A percentile compares a stretch with the other conserved stretches of the same genome.
These are phyloP conservation scores for Drosophila robusta DNA, from an alignment of 2,888 invertebrate species.

Conservation along the genomic window DNA sequence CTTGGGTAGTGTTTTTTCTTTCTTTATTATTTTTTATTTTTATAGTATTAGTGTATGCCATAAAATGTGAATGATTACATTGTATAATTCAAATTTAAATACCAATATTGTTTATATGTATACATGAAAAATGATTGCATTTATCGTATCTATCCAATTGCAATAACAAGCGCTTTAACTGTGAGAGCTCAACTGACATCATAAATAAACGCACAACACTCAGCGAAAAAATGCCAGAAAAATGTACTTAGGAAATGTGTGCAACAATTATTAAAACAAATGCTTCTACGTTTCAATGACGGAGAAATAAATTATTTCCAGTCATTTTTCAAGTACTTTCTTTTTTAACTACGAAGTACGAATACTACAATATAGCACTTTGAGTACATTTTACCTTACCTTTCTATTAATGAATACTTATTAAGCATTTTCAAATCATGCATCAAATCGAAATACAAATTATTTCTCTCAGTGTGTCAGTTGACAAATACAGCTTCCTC, in stretches of 20 bases:
- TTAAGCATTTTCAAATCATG: no score
- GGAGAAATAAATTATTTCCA: no score
- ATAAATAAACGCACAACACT: conserved; percentile 27
- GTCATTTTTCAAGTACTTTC: no score
- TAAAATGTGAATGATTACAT: conserved; percentile 22
- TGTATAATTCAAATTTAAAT: conserved; percentile 15
- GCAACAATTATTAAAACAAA: no score
- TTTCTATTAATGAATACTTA: no score
- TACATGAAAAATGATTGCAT: conserved; percentile 12
- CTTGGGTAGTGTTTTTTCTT: not conserved
- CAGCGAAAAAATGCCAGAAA: not conserved
- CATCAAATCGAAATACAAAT: no score
- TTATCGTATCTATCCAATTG: conserved; percentile 17
- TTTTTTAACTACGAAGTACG: no score
- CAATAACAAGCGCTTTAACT: conserved; percentile 4
- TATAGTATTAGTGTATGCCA: not conserved
- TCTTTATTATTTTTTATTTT: not conserved
- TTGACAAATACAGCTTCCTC: conserved; percentile 13
- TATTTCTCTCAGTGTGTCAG: not conserved
- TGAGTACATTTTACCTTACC: no score
- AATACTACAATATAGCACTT: no score
- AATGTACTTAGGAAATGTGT: not conserved
- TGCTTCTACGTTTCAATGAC: no score
- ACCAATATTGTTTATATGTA: conserved; percentile 2
- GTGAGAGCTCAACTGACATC: conserved; percentile 14